Percentiles rank a stretch among this genome's conserved stretches.
Conservation (phyloP, 2,113 vertebrate species). For the Ictalurus furcatus region DNA sequence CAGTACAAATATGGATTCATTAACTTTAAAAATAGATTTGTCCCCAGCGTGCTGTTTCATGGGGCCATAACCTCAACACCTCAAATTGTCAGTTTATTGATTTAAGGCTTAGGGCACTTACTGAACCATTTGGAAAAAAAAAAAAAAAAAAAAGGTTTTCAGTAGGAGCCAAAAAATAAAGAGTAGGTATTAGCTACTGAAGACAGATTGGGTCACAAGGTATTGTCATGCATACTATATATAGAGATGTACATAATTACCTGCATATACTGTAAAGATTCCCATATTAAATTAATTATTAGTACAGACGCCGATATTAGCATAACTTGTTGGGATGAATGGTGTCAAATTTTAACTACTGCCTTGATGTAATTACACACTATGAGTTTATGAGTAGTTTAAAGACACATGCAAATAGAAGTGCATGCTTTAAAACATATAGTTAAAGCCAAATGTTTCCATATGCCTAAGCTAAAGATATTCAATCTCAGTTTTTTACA, state of each 20-base stretch:
- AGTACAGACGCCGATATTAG: neutral
- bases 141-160: neutral
- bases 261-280: neutral
- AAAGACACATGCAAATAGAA: neutral
- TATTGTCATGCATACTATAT: neutral
- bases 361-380: neutral
- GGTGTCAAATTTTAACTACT: neutral
- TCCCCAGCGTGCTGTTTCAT: conserved; percentile 12
- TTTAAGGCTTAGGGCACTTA: conserved; percentile 35
- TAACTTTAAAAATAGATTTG: conserved; percentile 41
- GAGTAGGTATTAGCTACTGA: neutral
- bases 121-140: conserved; percentile 21
- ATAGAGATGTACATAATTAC: neutral
- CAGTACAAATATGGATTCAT: conserved; percentile 41
- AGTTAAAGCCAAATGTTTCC: neutral
- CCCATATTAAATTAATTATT: neutral
- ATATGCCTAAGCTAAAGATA: neutral
- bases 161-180: neutral
- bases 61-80: conserved; percentile 22
- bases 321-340: neutral
- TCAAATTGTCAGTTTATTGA: conserved; percentile 38
- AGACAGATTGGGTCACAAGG: conserved; percentile 6
- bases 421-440: neutral
- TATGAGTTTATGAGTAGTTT: neutral
- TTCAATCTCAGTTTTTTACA: neutral